Base-by-base conservation (phyloP, 2,797 vertebrate genomes). In the Molothrus ater region DNA sequence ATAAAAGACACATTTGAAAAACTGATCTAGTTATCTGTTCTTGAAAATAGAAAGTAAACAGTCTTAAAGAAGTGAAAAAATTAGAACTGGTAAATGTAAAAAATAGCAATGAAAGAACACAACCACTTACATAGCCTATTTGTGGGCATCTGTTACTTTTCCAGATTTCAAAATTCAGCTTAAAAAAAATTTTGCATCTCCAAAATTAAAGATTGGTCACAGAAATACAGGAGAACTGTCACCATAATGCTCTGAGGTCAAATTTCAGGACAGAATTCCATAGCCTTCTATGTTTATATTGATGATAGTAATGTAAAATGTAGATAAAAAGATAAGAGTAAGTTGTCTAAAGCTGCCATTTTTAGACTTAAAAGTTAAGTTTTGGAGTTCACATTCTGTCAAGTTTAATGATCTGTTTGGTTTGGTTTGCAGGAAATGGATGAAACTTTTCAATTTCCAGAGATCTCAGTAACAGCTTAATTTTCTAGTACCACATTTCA, bases 61-160 rank as follows among this genome's bases (percentile, higher is more conserved):
- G 10, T 21, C 31, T 57, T 72, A 15, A 48, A 53, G 17, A 59
- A 26, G 17, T 43, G 9, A 22, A 61, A 48, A 85, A 64, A 19
- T 16, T 20, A 17, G 22, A 68, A 68, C 8, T 32, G 6, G 0
- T 2, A 19, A 40, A 2, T 29, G 31, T 2, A 31, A 14, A 59
- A 24, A 59, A 11, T 16, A 7, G 3, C 28, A 78, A 82, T 8
- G 50, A 63, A 69, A 68, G 18, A 79, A 47, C 20, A 60, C 6
- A 80, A 32, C 4, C 53, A 47, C 9, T 50, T 53, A 57, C 4
- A 73, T 0, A 22, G 34, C 1, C 31, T 17, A 32, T 50, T 50
- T 85, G 17, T n/a, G 16, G n/a, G n/a, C 8, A 0, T n/a, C 7
- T n/a, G 5, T 19, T 57, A 47, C 11, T 36, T 38, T 38, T 48